phyloP scores from a whole-genome alignment of 1,140 invertebrate species.

The Drosophila grimshawi region DNA sequence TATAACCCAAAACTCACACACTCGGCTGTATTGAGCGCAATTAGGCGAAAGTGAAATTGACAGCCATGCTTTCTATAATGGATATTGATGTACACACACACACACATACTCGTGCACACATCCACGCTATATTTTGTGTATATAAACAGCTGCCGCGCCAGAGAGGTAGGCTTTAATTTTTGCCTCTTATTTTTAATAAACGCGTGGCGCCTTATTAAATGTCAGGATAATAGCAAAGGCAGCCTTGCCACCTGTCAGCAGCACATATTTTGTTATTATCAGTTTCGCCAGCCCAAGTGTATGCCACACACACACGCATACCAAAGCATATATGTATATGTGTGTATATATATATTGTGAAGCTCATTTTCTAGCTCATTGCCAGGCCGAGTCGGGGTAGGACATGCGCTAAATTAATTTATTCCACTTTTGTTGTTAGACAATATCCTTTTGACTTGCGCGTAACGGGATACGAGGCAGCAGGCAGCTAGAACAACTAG shows the following conservation, averaged over 20 bases:
- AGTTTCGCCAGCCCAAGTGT: conserved; percentile 46
- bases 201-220: conserved; percentile 66
- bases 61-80: conserved; percentile 51
- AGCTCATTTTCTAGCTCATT: conserved; percentile 84
- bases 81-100: conserved; percentile 52
- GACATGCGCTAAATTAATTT: conserved; percentile 83
- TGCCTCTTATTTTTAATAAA: conserved; percentile 64
- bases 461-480: conserved; percentile 57
- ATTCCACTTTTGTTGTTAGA: conserved; percentile 82
- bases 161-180: conserved; percentile 63
- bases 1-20: background rate
- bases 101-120: conserved; percentile 2
- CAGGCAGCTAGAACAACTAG: conserved; percentile 23
- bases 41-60: conserved; percentile 68
- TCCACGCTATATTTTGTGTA: conserved; percentile 19
- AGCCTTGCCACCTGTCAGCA: conserved; percentile 71
- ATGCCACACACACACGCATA: conserved; percentile 42
- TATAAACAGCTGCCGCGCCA: conserved; percentile 41
- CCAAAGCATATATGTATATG: background rate
- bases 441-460: conserved; percentile 69
- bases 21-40: conserved; percentile 49
- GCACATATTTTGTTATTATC: conserved; percentile 81
- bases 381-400: conserved; percentile 50
- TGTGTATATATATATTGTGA: conserved; percentile 57
- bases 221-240: conserved; percentile 31